Evolutionary conservation across 2,888 invertebrate species (phyloP).

Genomic region (Drosophila prostipennis): DNA sequence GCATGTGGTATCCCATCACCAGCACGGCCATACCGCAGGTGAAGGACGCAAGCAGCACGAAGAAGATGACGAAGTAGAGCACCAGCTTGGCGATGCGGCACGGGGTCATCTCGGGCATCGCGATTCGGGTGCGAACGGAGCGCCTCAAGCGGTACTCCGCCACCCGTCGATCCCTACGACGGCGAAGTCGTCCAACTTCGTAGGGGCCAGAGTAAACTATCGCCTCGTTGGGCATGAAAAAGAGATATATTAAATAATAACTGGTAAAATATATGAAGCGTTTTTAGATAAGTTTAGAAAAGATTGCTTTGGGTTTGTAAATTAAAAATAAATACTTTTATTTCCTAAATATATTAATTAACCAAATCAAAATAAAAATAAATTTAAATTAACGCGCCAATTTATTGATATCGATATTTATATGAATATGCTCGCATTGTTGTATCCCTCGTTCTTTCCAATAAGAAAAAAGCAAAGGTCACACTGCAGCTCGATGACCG

Average conservation of each 20-base stretch:
- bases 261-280: too few relatives aligned
- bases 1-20: conserved; percentile 13
- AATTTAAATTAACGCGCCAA: background rate
- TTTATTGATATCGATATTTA: background rate
- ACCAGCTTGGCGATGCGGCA: conserved; percentile 15
- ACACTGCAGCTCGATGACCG: background rate
- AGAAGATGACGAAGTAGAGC: conserved; percentile 22
- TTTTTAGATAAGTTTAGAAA: background rate
- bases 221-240: conserved; percentile 50
- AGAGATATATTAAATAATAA: background rate
- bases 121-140: conserved; percentile 14
- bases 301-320: background rate
- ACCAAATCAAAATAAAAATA: background rate
- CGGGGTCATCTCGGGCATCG: conserved; percentile 6
- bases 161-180: conserved; percentile 12
- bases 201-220: conserved; percentile 45
- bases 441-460: too few relatives aligned
- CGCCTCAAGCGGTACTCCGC: conserved; percentile 18
- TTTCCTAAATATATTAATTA: too few relatives aligned
- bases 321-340: too few relatives aligned
- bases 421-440: too few relatives aligned
- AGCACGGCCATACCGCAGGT: conserved; percentile 12
- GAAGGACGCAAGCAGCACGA: conserved; percentile 10
- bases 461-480: background rate
- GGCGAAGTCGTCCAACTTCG: conserved; percentile 33